Base-by-base conservation (phyloP, 2,888 invertebrate genomes). In the Apantesis nais region DNA sequence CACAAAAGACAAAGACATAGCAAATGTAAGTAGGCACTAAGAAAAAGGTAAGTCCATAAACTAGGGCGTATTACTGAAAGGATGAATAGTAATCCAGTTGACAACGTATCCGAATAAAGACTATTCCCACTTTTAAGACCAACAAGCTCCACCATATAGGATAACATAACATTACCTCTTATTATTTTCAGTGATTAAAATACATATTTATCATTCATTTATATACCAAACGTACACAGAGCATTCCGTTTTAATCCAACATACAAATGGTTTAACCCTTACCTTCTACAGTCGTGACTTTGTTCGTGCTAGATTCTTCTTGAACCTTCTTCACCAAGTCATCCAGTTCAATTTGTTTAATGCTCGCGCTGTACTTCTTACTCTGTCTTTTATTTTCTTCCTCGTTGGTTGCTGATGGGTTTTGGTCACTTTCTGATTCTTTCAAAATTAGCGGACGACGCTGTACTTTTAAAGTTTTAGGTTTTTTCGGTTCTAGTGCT, bases 341-440 rank as follows among this genome's bases (percentile, higher is more conserved):
- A 52, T 92, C 91, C 11, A 94, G 78, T 76, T 93, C 92, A 75
- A 93, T 94, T 84, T 93, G 93, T 52, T 91, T 93, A 77, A 94
- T 92, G 70, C 88, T 91, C 12, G 93, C 79, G 77, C 93, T 94
- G 86, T 92, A 95, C 79, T 94, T 95, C 86, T 95, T 95, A 82
- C 94, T 94, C 74, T 94, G 94, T 77, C 94, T 87, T 78, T 92
- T 93, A 52, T 86, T 90, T 74, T 94, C 93, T 8, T 94, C 93
- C 31, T 95, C 94, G 70, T 90, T 94, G 0, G 93, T 93, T 0
- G 94, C 94, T 2, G 93, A 90, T 0, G 91, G 90, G 76, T 93
- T 94, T 74, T 93, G 94, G 78, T 94, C 93, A 25, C 80, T 82
- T 1, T 75, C 68, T 44, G 86, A 85, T 2, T 89, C 89, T 70